These are phyloP conservation scores for Aythya baeri DNA, from an alignment of 2,113 vertebrate species.

Conservation along the genomic window DNA sequence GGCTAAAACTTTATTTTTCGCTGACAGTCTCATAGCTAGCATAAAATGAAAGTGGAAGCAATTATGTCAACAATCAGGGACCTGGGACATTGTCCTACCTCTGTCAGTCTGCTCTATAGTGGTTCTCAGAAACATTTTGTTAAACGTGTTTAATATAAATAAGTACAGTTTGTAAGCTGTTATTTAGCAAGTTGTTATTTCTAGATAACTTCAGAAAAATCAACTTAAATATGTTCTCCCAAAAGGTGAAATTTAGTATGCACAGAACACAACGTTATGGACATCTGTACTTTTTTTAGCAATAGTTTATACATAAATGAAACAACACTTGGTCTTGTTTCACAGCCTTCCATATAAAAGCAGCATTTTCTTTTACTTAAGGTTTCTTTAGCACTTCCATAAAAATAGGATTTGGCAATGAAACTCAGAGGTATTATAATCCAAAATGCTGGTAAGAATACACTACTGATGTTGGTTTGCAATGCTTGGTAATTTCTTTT, in stretches of 20 bases:
- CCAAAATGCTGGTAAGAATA: neutral
- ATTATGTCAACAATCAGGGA: neutral
- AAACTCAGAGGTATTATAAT: neutral
- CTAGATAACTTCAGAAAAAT: neutral
- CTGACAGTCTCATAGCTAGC: neutral
- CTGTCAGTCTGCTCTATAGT: neutral
- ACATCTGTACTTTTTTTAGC: neutral
- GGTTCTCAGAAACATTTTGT: neutral
- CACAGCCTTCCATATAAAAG: neutral
- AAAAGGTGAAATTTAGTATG: neutral
- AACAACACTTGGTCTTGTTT: neutral
- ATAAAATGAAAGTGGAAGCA: neutral
- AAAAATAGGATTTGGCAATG: neutral
- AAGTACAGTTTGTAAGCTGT: neutral
- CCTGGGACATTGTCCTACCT: neutral
- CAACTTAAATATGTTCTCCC: neutral
- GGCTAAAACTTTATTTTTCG: neutral
- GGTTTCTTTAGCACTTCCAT: neutral
- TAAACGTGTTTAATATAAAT: neutral
- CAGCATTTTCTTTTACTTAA: neutral
- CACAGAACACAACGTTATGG: neutral
- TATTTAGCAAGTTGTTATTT: neutral
- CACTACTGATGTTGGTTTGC: neutral
- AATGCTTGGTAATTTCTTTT: neutral
- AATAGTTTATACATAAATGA: neutral